Evolutionary conservation across 2,113 vertebrate species (phyloP), one percentile per base, ranked within the genome.

Genomic region (Podiceps cristatus): DNA sequence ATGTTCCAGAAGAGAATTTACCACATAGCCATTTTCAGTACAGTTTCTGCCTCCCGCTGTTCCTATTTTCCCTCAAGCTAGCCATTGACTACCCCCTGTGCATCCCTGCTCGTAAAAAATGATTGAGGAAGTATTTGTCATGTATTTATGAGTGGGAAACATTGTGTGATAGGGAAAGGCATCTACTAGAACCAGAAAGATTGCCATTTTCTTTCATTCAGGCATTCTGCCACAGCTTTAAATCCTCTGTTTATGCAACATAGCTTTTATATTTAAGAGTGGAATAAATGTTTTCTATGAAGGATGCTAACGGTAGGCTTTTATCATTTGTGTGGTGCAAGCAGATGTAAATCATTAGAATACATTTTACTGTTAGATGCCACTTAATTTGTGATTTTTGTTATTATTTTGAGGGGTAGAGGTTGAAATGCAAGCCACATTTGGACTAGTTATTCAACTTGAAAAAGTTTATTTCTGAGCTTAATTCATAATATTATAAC

Each of bases 91-190:
- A 98, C 99, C 99, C 99, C 98, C 99, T 99, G 99, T 99, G 99
- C 99, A 99, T 99, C 99, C 99, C 99, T 98, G 98, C 99, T 99
- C 99, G 98, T 99, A 99, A 99, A 99, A 99, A 99, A 99, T 99
- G 99, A 99, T 99, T 99, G 99, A 99, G 99, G 99, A 99, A 98
- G 99, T 99, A 99, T 99, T 99, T 99, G 99, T 99, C 99, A 99
- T 99, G 99, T 99, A 99, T 99, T 99, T 99, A 99, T 99, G 99
- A 99, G 98, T 98, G 98, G 98, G 98, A 99, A 99, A 98, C 98
- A 98, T 99, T 98, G 99, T 99, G 98, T 98, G 99, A 99, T 99
- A 98, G 98, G 98, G 98, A 99, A 99, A 98, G 98, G 99, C 98
- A 99, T 99, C 98, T 98, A 98, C 98, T 98, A 98, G 98, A 98